phyloP scores from a whole-genome alignment of 2,797 vertebrate genomes.

The Champsocephalus esox region DNA sequence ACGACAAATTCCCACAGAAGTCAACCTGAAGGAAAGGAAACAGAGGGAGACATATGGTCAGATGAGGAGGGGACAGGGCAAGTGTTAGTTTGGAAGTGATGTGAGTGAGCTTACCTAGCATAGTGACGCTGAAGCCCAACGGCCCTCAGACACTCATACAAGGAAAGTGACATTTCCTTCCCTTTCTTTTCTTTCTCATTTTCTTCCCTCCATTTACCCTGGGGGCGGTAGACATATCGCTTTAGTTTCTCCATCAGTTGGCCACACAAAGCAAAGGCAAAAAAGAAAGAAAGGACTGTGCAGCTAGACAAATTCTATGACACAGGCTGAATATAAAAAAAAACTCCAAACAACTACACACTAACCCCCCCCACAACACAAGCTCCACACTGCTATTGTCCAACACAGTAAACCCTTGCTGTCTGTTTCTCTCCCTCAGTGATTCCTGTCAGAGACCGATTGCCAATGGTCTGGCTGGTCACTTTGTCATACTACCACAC shows the following conservation, averaged over 20 bases:
- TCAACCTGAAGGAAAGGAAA: slow-evolving; percentile 75
- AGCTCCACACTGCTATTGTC: background rate
- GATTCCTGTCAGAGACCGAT: slow-evolving; percentile 36
- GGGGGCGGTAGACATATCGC: slow-evolving; percentile 14
- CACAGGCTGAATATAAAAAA: background rate
- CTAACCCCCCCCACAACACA: background rate
- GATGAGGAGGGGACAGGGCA: background rate
- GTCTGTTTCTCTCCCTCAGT: slow-evolving; percentile 16
- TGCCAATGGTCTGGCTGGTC: slow-evolving; percentile 13
- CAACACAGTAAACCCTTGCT: slow-evolving; percentile 3
- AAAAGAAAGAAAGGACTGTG: background rate
- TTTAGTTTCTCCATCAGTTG: slow-evolving; percentile 32
- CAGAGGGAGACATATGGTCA: slow-evolving; percentile 5
- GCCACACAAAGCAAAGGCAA: background rate
- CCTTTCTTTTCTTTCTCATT: slow-evolving; percentile 17
- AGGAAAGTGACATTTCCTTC: slow-evolving; percentile 85
- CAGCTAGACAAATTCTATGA: background rate
- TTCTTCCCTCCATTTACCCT: slow-evolving; percentile 16
- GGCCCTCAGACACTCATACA: slow-evolving; percentile 90
- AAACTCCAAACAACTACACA: slow-evolving; percentile 8
- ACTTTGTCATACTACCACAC: slow-evolving; percentile 40
- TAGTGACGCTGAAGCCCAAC: slow-evolving; percentile 89
- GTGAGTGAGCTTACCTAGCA: slow-evolving; percentile 70
- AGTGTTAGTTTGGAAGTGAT: background rate
- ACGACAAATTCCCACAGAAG: slow-evolving; percentile 84